Conservation (phyloP, 2,888 invertebrate genomes). For the Cheilosia urbana region DNA sequence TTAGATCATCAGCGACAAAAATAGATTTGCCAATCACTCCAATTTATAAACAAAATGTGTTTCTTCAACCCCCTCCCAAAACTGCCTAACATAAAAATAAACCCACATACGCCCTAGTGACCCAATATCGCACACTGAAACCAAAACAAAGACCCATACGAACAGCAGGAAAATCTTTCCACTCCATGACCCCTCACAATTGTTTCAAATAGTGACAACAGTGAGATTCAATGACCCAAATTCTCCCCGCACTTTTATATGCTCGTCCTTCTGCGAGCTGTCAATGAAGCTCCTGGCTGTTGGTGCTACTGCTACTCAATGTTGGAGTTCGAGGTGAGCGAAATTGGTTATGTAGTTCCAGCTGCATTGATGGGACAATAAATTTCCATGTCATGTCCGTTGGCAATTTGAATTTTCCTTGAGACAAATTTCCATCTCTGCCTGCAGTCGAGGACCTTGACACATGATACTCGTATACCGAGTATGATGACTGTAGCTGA, state of each 20-base stretch:
- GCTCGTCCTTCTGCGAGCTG: constrained; percentile 47
- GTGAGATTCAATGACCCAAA: constrained; percentile 65
- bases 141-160: neutral
- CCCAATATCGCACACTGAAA: constrained; percentile 25
- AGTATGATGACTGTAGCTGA: neutral
- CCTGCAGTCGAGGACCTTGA: constrained; percentile 54
- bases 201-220: constrained; percentile 47
- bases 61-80: neutral
- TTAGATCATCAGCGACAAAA: neutral
- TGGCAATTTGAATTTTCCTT: constrained; percentile 68
- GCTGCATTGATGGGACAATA: constrained; percentile 57
- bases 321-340: constrained; percentile 33
- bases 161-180: neutral
- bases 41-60: neutral
- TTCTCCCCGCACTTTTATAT: constrained; percentile 7
- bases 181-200: constrained; percentile 23
- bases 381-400: constrained; percentile 60
- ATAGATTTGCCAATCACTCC: neutral
- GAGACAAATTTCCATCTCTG: constrained; percentile 60
- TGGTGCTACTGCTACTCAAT: neutral
- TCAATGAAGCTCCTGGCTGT: constrained; percentile 14
- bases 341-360: constrained; percentile 45
- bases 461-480: constrained; percentile 18
- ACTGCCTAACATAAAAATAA: constrained; percentile 15
- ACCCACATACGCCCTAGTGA: constrained; percentile 68